These are phyloP conservation scores for Spea multiplicata DNA, from an alignment of 2,113 vertebrate species.

Conservation along the genomic window DNA sequence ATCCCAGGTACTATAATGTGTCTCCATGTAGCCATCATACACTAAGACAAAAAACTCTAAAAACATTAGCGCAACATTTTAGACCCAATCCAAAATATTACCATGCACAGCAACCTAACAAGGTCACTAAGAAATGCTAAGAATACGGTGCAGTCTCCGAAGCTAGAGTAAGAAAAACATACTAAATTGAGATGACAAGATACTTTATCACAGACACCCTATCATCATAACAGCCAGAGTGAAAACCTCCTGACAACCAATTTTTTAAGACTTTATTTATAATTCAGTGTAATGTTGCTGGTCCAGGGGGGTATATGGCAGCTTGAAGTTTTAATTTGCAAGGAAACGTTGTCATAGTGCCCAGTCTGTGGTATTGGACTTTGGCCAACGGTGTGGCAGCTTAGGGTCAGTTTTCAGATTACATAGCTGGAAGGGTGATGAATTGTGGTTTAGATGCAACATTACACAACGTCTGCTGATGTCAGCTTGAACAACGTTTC, in stretches of 20 bases:
- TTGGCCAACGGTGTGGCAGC: constrained; percentile 50
- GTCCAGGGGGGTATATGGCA: constrained; percentile 47
- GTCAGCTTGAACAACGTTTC: constrained; percentile 56
- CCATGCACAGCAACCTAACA: too few species aligned
- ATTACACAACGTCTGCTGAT: constrained; percentile 65
- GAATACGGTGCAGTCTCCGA: neutral
- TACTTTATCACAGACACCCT: constrained; percentile 24
- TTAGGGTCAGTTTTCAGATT: constrained; percentile 56
- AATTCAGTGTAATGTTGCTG: constrained; percentile 50
- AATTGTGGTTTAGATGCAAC: constrained; percentile 60
- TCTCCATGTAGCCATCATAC: too few species aligned
- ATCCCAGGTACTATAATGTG: too few species aligned
- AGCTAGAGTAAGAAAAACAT: constrained; percentile 4
- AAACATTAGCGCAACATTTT: too few species aligned
- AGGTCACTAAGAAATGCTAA: too few species aligned
- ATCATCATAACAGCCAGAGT: constrained; percentile 51
- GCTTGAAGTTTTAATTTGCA: constrained; percentile 50
- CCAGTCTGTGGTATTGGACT: constrained; percentile 60
- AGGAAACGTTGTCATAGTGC: constrained; percentile 57
- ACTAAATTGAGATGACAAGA: constrained; percentile 37
- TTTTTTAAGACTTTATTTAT: constrained; percentile 53
- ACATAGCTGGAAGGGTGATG: constrained; percentile 57
- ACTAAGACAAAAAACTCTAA: too few species aligned
- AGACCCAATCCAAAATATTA: too few species aligned
- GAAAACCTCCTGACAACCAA: neutral